Conservation (phyloP, 2,797 vertebrate genomes). For the Hydrolagus colliei region DNA sequence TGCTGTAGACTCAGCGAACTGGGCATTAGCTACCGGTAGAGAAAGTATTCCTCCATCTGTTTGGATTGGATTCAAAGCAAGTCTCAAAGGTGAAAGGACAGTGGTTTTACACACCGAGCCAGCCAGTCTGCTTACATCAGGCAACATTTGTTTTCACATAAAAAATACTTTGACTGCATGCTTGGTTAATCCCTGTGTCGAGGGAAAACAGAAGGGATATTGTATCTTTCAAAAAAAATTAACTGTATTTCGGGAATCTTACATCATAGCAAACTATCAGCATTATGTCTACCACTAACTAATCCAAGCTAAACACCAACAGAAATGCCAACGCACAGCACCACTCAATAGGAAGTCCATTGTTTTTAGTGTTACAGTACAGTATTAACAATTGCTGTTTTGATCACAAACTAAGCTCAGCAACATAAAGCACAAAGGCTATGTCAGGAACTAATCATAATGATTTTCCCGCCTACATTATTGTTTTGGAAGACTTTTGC, state of each 20-base stretch:
- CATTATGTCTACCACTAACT: neutral
- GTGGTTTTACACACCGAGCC: neutral
- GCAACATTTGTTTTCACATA: slow-evolving; percentile 3
- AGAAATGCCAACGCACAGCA: neutral
- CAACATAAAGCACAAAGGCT: neutral
- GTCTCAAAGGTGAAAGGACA: slow-evolving; percentile 20
- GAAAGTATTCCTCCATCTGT: neutral
- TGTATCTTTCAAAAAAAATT: slow-evolving; percentile 12
- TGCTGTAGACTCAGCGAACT: neutral
- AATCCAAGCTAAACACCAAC: slow-evolving; percentile 13
- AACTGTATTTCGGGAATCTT: slow-evolving; percentile 23
- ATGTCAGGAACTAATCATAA: neutral
- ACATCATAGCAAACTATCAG: slow-evolving; percentile 22
- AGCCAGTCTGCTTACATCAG: neutral
- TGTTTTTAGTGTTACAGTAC: slow-evolving; percentile 35
- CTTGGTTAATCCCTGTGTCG: neutral
- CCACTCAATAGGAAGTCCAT: slow-evolving; percentile 43
- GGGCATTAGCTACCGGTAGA: neutral
- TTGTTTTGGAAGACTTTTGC: neutral
- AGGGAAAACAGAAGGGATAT: neutral
- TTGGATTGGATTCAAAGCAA: slow-evolving; percentile 8
- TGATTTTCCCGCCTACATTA: neutral
- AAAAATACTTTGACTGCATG: neutral
- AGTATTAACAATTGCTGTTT: neutral
- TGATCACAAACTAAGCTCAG: neutral